Evolutionary conservation across 2,113 vertebrate species (phyloP), one percentile per base, ranked within the genome.

Genomic region (Alectura lathami): DNA sequence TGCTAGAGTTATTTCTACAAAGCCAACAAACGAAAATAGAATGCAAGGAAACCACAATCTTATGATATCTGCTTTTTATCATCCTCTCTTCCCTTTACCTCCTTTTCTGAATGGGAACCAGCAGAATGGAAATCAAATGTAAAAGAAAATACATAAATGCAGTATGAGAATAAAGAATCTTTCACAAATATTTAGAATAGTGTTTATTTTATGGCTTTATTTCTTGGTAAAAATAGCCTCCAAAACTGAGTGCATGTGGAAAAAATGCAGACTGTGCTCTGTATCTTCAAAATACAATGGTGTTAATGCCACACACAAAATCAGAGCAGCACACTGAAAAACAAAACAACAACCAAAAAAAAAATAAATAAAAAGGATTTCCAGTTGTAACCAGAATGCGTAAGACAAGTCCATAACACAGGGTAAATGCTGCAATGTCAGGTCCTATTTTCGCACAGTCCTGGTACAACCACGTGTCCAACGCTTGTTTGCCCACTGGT

Each of bases 151-250:
- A 87, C 53, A 75, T 40, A 85, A 94, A 88, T 73, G 57, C 24
- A 93, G 20, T 63, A 87, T 67, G 56, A 29, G 66, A 51, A 93
- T 95, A 86, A 85, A 78, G 86, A 59, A 47, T 48, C 1, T 24
- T 82, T 80, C 47, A 50, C 77, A 90, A 94, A 88, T 86, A 88
- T 92, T 95, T 96, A 91, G 57, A 89, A 94, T 86, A 8, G 15
- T 83, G 60, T 84, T 96, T 94, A 45, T 95, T 95, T 93, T 92
- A 91, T 73, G n/a, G n/a, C 40, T 87, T 86, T 87, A 63, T 89
- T 76, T 82, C 66, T 74, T 67, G 54, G 64, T 91, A 94, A 96
- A 95, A 96, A 95, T 95, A 93, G 51, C 30, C 23, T 51, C 63
- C 68, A 57, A 93, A 96, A 95, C 20, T 91, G 81, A 93, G 72